Conservation (phyloP, 1,140 invertebrate species). For the Drosophila nigromelanica region DNA sequence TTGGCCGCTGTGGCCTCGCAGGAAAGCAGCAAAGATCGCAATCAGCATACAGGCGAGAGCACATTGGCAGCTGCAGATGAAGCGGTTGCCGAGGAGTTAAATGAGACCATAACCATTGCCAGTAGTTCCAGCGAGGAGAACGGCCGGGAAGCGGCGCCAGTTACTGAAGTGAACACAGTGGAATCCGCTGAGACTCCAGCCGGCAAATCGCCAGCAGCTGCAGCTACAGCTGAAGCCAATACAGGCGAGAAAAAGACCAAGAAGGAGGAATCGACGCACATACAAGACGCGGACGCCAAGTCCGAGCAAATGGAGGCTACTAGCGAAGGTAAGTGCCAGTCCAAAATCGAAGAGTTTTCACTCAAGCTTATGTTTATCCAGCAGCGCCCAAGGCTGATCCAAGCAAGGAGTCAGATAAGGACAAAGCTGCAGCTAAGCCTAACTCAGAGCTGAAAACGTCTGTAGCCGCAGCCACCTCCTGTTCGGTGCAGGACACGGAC, state of each 20-base stretch:
- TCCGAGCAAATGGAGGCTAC: background rate
- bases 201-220: background rate
- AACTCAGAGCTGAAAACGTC: background rate
- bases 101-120: constrained; percentile 58
- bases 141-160: constrained; percentile 9
- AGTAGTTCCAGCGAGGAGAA: constrained; percentile 70
- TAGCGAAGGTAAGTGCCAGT: constrained; percentile 8
- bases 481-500: constrained; percentile 84
- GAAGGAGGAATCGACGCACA: background rate
- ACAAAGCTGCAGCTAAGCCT: constrained; percentile 15
- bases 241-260: background rate
- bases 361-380: background rate
- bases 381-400: constrained; percentile 23
- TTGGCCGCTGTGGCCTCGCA: constrained; percentile 65
- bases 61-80: constrained; percentile 36
- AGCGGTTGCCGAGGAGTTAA: constrained; percentile 52
- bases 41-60: constrained; percentile 29
- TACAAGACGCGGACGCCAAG: background rate
- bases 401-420: constrained; percentile 11
- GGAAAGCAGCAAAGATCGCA: constrained; percentile 54
- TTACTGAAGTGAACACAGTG: background rate
- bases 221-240: background rate
- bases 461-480: constrained; percentile 9
- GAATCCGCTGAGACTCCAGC: constrained; percentile 17
- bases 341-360: too few species aligned